Evolutionary conservation across 1,140 invertebrate species (phyloP).

Genomic region (Elysia chlorotica): DNA sequence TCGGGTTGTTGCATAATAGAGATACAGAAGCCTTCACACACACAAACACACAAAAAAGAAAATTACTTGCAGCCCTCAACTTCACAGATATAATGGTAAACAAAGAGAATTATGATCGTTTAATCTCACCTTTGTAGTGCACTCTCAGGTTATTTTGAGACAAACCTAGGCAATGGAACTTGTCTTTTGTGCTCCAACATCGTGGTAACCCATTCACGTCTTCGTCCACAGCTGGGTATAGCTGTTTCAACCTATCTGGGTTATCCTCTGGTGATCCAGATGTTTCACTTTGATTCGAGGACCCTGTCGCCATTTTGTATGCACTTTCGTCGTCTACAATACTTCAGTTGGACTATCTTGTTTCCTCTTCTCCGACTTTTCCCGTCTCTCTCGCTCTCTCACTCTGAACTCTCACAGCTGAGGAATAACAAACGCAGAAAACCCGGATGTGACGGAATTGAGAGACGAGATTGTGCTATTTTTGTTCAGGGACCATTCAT

Average conservation of each 20-base stretch:
- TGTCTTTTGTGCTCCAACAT: slow-evolving; percentile 97
- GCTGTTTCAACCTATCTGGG: slow-evolving; percentile 55
- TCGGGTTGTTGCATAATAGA: no score
- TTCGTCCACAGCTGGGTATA: slow-evolving; percentile 97
- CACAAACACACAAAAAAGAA: no score
- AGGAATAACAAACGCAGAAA: no score
- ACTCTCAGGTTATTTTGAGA: slow-evolving; percentile 98
- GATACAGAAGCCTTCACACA: no score
- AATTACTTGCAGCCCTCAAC: no score
- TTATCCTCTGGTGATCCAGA: slow-evolving; percentile 32
- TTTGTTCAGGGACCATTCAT: slow-evolving; percentile 15
- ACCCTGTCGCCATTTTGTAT: slow-evolving; percentile 58
- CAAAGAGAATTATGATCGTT: no score
- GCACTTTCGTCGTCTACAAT: slow-evolving; percentile 23
- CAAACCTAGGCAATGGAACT: slow-evolving; percentile 94
- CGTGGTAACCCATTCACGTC: slow-evolving; percentile 91
- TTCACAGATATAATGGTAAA: no score
- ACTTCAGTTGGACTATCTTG: no score
- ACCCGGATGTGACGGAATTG: slow-evolving; percentile 49
- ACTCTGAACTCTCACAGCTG: slow-evolving; percentile 21
- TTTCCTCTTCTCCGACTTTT: no score
- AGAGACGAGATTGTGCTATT: slow-evolving; percentile 17
- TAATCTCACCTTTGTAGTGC: slow-evolving; percentile 94
- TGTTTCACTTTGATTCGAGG: slow-evolving; percentile 44
- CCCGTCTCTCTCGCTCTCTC: slow-evolving; percentile 23